These are phyloP conservation scores for Sphenopsis melanotis DNA, from an alignment of 2,797 vertebrate genomes.

Conservation along the genomic window DNA sequence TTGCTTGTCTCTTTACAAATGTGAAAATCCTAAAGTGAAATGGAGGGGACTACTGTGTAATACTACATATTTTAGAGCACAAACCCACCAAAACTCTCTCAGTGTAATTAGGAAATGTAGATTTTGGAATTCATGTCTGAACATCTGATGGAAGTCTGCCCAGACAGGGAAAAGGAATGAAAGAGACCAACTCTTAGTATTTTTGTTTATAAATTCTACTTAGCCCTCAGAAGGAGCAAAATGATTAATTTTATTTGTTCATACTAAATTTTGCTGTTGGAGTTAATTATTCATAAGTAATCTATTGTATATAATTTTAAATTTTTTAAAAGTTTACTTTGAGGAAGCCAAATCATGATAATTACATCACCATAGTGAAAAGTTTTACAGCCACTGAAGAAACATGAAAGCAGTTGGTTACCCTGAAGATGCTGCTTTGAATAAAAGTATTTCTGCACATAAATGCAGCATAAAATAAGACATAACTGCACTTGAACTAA, in stretches of 20 bases:
- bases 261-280: not conserved
- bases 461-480: not conserved
- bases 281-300: not conserved
- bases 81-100: not conserved
- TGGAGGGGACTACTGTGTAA: not conserved
- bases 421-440: not conserved
- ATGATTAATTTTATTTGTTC: not conserved
- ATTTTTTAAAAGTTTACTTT: not conserved
- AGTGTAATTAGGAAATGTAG: not conserved
- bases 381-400: not conserved
- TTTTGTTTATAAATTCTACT: not conserved
- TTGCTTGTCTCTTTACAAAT: not conserved
- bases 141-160: not conserved
- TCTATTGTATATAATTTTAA: not conserved
- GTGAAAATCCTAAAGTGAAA: not conserved
- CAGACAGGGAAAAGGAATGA: not conserved
- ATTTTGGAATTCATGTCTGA: not conserved
- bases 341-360: not conserved
- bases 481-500: conserved; percentile 7
- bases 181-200: not conserved
- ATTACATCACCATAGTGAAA: not conserved
- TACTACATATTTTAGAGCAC: not conserved
- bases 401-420: not conserved
- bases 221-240: not conserved
- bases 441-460: not conserved